phyloP scores from a whole-genome alignment of 2,888 invertebrate species.

The Lacanobia wlatinum region DNA sequence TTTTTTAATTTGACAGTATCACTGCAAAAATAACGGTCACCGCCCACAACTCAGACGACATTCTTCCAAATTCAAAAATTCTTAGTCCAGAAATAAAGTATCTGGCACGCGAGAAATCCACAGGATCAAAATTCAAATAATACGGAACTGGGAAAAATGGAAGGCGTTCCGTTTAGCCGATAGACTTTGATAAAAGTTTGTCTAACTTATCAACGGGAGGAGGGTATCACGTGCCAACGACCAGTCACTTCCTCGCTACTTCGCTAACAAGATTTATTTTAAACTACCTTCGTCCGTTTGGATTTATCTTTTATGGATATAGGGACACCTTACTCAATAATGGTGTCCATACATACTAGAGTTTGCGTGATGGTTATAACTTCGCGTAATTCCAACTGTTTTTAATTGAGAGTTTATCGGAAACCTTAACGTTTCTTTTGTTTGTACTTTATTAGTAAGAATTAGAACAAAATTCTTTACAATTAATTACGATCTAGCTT shows the following conservation, averaged over 20 bases:
- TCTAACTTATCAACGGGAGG: slow-evolving; percentile 23
- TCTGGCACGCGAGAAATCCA: background rate
- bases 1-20: too few species aligned
- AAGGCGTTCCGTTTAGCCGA: slow-evolving; percentile 23
- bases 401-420: too few species aligned
- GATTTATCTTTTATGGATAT: background rate
- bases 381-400: too few species aligned
- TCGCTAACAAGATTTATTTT: slow-evolving; percentile 57
- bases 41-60: background rate
- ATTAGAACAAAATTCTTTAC: too few species aligned
- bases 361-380: too few species aligned
- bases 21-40: background rate
- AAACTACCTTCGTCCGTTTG: slow-evolving; percentile 21
- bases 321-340: too few species aligned
- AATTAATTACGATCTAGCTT: too few species aligned
- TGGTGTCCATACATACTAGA: too few species aligned
- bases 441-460: too few species aligned
- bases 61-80: slow-evolving; percentile 2
- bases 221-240: slow-evolving; percentile 36
- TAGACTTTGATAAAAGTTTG: slow-evolving; percentile 47
- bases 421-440: too few species aligned
- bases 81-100: background rate
- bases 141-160: slow-evolving; percentile 28
- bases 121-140: slow-evolving; percentile 22
- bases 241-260: slow-evolving; percentile 29